phyloP scores from a whole-genome alignment of 2,888 invertebrate genomes.

The Leptura quadrifasciata region DNA sequence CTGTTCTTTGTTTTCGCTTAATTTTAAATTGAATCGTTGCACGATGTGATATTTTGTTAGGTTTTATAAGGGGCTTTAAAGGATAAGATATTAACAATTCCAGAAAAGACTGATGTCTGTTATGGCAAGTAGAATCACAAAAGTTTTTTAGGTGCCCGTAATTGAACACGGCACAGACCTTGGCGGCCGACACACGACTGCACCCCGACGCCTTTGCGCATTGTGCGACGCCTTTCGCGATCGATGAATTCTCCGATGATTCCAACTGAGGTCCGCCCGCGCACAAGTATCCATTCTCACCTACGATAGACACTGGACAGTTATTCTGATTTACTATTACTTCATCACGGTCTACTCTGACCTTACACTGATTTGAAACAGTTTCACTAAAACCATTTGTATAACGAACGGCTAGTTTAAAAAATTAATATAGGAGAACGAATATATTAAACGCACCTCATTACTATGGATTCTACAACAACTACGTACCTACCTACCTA shows the following conservation, averaged over 20 bases:
- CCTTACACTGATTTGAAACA: neutral
- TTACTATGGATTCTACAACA: neutral
- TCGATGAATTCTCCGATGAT: conserved; percentile 65
- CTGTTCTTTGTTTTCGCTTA: conserved; percentile 1
- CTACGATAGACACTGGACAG: neutral
- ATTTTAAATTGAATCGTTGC: neutral
- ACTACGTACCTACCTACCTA: neutral
- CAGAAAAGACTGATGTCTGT: neutral
- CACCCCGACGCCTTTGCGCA: conserved; percentile 69
- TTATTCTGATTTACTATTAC: neutral
- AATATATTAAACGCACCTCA: conserved; percentile 2
- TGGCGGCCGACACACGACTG: conserved; percentile 70
- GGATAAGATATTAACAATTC: neutral
- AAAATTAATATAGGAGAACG: neutral
- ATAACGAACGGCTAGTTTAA: neutral
- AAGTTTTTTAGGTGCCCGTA: conserved; percentile 23
- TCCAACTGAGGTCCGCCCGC: conserved; percentile 1
- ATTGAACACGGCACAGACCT: conserved; percentile 61
- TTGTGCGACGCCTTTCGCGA: conserved; percentile 67
- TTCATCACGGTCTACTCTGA: neutral
- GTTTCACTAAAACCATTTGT: neutral
- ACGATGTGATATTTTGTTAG: neutral
- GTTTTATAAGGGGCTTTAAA: neutral
- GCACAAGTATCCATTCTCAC: conserved; percentile 2
- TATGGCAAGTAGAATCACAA: neutral